phyloP scores from a whole-genome alignment of 92 coral and sea anemone species.

The Actinernus sp. region DNA sequence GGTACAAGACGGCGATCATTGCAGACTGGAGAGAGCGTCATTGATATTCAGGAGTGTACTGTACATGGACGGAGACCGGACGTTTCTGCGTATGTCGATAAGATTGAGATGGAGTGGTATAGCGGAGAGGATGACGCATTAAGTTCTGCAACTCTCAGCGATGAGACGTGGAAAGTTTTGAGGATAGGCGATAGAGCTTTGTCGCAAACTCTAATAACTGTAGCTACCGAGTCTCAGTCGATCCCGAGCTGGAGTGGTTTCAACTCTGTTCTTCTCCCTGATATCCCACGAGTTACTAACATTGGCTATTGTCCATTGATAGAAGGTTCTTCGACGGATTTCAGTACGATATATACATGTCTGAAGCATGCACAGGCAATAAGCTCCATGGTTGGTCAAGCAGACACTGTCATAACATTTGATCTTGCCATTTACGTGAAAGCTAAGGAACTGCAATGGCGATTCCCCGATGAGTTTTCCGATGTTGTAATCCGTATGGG shows the following conservation, averaged over 20 bases:
- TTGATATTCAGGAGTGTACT: constrained; percentile 24
- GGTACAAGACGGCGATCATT: constrained; percentile 12
- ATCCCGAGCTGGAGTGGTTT: constrained; percentile 71
- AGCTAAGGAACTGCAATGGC: constrained; percentile 67
- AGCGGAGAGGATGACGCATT: background rate
- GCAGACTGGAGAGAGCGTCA: background rate
- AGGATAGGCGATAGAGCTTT: constrained; percentile 12
- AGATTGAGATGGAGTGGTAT: constrained; percentile 5
- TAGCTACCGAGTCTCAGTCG: constrained; percentile 17
- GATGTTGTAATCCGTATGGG: constrained; percentile 53
- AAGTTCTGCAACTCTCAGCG: constrained; percentile 3
- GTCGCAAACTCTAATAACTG: constrained; percentile 8
- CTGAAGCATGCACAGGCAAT: constrained; percentile 34
- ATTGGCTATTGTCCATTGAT: constrained; percentile 80
- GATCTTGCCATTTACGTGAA: constrained; percentile 63
- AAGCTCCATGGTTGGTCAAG: constrained; percentile 11
- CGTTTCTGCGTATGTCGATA: constrained; percentile 20
- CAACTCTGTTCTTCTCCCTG: constrained; percentile 31
- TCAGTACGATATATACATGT: constrained; percentile 60
- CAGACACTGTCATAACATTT: constrained; percentile 31
- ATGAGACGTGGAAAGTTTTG: constrained; percentile 37
- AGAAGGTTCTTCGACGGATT: constrained; percentile 58
- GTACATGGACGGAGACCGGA: constrained; percentile 50
- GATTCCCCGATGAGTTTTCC: constrained; percentile 39
- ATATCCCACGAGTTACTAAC: constrained; percentile 13